Evolutionary conservation across 2,113 vertebrate genomes (phyloP).

Genomic region (Regulus satrapa): DNA sequence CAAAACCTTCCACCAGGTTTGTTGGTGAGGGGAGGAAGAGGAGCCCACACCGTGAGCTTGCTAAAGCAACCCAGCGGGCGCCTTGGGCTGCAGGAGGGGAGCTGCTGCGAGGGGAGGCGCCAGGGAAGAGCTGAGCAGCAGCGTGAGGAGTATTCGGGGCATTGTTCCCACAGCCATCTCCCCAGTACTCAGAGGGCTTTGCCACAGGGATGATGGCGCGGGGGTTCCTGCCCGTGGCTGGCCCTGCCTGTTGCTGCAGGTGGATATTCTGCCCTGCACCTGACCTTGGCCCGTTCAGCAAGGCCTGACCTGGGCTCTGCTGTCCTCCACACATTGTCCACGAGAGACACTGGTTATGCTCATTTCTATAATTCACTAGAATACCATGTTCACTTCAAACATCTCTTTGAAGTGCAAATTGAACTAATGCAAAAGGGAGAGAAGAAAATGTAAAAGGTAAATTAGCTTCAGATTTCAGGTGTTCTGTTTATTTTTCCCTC

Average conservation of each 20-base stretch:
- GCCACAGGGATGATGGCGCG: background rate
- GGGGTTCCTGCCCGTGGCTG: background rate
- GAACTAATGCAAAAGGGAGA: background rate
- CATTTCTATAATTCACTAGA: background rate
- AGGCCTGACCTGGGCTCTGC: background rate
- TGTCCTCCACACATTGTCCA: background rate
- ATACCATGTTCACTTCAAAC: background rate
- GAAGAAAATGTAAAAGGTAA: background rate
- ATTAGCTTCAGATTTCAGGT: background rate
- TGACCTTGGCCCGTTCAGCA: background rate
- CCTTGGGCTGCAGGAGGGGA: background rate
- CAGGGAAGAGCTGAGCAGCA: background rate
- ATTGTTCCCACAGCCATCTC: background rate
- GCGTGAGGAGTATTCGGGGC: background rate
- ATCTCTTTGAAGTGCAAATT: background rate
- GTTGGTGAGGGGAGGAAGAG: background rate
- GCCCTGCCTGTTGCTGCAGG: background rate
- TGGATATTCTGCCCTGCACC: accelerated
- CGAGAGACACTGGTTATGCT: background rate
- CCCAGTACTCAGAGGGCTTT: background rate
- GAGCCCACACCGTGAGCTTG: accelerated
- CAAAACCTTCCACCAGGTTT: background rate
- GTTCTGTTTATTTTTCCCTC: background rate
- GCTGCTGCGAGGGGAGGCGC: background rate
- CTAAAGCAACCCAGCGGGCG: background rate